Percentiles rank a stretch among this genome's conserved stretches.
These are phyloP conservation scores for Pterophyllum scalare DNA, from an alignment of 2,113 vertebrate species.

Conservation along the genomic window DNA sequence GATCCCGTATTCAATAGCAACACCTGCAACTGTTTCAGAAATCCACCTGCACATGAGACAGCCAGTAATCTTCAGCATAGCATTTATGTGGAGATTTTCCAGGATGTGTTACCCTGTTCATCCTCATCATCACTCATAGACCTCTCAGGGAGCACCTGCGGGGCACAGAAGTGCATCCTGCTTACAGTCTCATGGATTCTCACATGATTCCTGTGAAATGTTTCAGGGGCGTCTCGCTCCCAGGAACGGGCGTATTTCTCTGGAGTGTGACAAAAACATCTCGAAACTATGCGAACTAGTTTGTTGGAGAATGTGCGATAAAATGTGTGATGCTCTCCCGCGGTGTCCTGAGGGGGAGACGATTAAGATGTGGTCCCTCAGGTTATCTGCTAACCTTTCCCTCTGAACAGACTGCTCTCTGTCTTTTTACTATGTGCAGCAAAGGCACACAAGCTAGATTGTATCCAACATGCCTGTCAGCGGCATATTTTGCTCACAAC, in stretches of 20 bases:
- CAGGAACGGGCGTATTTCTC: background rate
- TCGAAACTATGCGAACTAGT: background rate
- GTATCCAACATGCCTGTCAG: background rate
- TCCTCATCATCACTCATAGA: background rate
- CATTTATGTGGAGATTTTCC: background rate
- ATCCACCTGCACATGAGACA: background rate
- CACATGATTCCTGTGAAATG: slow-evolving; percentile 26
- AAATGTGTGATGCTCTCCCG: slow-evolving; percentile 27
- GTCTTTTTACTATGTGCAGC: background rate
- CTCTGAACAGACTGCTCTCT: background rate
- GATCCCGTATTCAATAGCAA: background rate
- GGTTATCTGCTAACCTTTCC: background rate
- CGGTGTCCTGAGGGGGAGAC: background rate
- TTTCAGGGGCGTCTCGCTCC: background rate
- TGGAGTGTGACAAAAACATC: background rate
- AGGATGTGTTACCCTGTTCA: background rate
- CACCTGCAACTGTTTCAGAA: background rate
- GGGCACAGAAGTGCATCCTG: background rate
- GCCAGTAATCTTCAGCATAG: background rate
- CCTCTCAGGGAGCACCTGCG: background rate
- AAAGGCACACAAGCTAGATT: background rate
- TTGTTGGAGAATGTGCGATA: slow-evolving; percentile 10
- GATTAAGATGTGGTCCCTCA: background rate
- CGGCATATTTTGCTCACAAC: background rate
- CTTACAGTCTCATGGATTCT: background rate